phyloP scores from a whole-genome alignment of 2,888 invertebrate species.

The Ceratothoa steindachneri region DNA sequence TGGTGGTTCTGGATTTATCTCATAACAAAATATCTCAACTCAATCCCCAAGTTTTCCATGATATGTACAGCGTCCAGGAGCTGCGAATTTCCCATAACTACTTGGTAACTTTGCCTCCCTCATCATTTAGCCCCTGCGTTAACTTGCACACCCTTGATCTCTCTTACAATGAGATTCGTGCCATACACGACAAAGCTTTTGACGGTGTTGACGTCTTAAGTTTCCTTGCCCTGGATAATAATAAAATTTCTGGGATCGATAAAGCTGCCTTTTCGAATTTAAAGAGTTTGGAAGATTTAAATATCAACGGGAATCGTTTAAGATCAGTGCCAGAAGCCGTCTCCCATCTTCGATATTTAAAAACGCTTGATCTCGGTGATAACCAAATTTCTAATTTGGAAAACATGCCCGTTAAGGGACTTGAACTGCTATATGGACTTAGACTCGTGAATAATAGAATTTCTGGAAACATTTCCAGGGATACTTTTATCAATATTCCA shows the following conservation, averaged over 20 bases:
- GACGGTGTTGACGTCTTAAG: conserved; percentile 68
- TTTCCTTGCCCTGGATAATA: conserved; percentile 70
- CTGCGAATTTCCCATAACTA: conserved; percentile 66
- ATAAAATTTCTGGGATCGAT: conserved; percentile 70
- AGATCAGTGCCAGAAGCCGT: conserved; percentile 72
- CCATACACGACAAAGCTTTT: conserved; percentile 55
- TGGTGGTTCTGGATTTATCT: conserved; percentile 70
- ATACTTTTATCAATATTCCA: conserved; percentile 71
- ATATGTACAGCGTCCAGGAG: conserved; percentile 73
- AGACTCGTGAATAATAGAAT: conserved; percentile 75
- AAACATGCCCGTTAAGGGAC: conserved; percentile 72
- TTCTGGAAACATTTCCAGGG: conserved; percentile 67
- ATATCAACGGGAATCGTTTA: conserved; percentile 75
- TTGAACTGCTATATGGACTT: conserved; percentile 66
- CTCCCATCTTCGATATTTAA: conserved; percentile 68
- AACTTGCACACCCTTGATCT: conserved; percentile 76
- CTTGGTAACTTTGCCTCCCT: conserved; percentile 68
- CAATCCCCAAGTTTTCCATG: conserved; percentile 77
- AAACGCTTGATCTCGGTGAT: conserved; percentile 77
- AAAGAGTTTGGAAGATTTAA: conserved; percentile 73
- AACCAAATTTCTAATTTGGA: conserved; percentile 74
- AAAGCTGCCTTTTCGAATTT: conserved; percentile 72
- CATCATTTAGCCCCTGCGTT: conserved; percentile 66
- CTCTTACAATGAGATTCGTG: conserved; percentile 72
- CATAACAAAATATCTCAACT: conserved; percentile 75